Evolutionary conservation across 2,113 vertebrate species (phyloP).

Genomic region (Eubucco bourcierii): DNA sequence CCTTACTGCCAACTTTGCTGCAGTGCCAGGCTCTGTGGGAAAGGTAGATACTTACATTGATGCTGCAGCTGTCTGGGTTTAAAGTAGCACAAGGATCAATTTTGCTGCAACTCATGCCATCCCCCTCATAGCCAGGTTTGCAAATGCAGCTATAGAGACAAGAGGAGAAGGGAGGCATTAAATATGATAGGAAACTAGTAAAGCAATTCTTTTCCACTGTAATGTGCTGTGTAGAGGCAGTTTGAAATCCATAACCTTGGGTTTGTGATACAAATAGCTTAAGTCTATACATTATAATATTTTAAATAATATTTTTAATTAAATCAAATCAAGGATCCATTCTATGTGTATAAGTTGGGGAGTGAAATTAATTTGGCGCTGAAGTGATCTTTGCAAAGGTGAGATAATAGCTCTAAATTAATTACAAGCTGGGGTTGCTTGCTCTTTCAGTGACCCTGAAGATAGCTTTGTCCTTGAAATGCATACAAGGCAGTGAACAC

Average conservation of each 20-base stretch:
- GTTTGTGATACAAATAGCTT: neutral
- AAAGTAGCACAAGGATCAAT: slow-evolving; percentile 79
- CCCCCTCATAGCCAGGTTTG: slow-evolving; percentile 86
- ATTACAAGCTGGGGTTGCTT: neutral
- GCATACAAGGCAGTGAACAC: neutral
- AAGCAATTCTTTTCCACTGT: neutral
- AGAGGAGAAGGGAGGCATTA: neutral
- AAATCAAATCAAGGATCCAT: neutral
- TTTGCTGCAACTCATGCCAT: slow-evolving; percentile 83
- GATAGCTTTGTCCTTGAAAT: neutral
- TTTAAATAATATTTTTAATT: neutral
- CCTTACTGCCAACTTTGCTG: neutral
- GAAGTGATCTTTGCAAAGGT: neutral
- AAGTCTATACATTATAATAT: neutral
- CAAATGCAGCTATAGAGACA: slow-evolving; percentile 84
- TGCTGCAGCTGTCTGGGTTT: slow-evolving; percentile 75
- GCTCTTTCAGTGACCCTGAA: neutral
- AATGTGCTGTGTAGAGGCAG: neutral
- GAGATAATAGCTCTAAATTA: neutral
- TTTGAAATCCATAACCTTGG: neutral
- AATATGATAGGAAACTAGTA: neutral
- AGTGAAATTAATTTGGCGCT: neutral
- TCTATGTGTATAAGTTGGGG: neutral
- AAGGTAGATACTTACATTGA: slow-evolving; percentile 77
- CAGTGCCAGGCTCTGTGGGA: neutral